Base-by-base conservation (phyloP, 2,113 vertebrate species). In the Loxodonta africana region DNA sequence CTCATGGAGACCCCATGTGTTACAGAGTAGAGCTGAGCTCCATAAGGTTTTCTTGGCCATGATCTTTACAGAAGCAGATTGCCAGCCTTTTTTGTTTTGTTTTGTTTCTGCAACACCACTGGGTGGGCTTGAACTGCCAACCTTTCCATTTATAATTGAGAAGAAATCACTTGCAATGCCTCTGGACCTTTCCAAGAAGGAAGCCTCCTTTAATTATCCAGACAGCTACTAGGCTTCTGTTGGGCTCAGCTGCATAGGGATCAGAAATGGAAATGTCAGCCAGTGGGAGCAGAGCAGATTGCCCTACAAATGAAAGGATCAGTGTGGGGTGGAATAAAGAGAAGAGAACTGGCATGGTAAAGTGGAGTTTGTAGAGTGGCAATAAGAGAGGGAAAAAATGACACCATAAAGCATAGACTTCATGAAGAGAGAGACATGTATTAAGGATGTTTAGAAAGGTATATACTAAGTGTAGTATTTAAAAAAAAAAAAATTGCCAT, bases 191-290 rank as follows among this genome's bases (percentile, higher is more conserved):
- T 74, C 62, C 8, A 53, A 53, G 33, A 57, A 92, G 12, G 44
- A 73, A 87, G n/a, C 18, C 17, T 48, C 63, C 76, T 92, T 84
- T 51, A 5, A 80, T 92, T 46, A 63, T 41, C 60, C 90, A 84
- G 74, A 7, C 63, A 65, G 30, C 41, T 57, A 25, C 23, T 2
- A 33, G 71, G 51, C 53, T n/a, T 76, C 90, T 20, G 17, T 37
- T 46, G 57, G 51, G 65, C 62, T n/a, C n/a, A 5, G 2, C 37
- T 28, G 10, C 0, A 4, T 53, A 46, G 28, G 7, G 62, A 60
- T 8, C 23, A 23, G 74, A 62, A 21, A 87, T 6, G 33, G 20
- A 30, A 30, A 25, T 1, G 5, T 15, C 30, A 48, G 33, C 62
- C 11, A 28, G 4, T 15, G 12, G 37, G 44, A 33, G 9, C 1